Evolutionary conservation across 1,140 invertebrate species (phyloP).

Genomic region (Liolophura sinensis): DNA sequence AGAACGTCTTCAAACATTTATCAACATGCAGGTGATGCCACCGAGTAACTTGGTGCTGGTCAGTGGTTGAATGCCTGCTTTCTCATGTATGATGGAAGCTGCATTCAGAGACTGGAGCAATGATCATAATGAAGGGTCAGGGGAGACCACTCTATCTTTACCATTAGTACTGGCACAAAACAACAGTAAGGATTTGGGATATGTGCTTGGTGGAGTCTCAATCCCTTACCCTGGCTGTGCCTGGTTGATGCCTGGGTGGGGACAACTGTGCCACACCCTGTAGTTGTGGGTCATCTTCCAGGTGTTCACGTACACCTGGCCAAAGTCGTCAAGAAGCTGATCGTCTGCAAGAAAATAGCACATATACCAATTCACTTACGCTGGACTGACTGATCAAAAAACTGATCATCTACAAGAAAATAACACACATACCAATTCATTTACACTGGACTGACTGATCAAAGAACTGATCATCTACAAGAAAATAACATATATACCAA

Average conservation of each 20-base stretch:
- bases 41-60: no score
- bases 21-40: neutral
- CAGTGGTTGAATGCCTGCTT: no score
- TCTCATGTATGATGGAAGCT: no score
- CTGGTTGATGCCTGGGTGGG: constrained; percentile 59
- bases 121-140: no score
- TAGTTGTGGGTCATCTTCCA: constrained; percentile 90
- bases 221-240: constrained; percentile 46
- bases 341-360: constrained; percentile 38
- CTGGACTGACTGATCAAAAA: no score
- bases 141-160: no score
- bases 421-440: no score
- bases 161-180: neutral
- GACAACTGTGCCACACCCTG: constrained; percentile 71
- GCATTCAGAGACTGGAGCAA: no score
- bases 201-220: neutral
- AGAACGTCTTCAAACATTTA: constrained; percentile 7
- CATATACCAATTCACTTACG: no score
- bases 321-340: constrained; percentile 79
- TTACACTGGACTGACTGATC: no score
- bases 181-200: neutral
- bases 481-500: neutral
- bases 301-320: constrained; percentile 78
- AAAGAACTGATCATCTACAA: constrained; percentile 3
- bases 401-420: constrained; percentile 5